Evolutionary conservation across 2,888 invertebrate genomes (phyloP).

Genomic region (Drosophila colorata): DNA sequence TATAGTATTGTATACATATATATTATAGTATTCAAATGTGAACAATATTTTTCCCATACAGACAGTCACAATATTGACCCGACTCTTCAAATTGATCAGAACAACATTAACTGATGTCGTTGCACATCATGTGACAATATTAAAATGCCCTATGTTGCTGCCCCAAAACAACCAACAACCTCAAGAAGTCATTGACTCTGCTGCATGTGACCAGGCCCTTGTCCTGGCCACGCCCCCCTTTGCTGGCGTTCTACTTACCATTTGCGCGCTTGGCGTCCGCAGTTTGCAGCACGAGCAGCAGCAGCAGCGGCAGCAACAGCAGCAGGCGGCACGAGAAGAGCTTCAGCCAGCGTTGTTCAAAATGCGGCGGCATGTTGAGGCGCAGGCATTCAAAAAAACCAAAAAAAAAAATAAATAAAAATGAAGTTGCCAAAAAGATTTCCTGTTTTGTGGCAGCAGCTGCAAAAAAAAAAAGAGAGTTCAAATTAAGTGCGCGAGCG

Average conservation of each 20-base stretch:
- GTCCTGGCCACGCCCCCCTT: slow-evolving; percentile 11
- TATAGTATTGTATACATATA: too few relatives aligned
- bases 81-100: too few relatives aligned
- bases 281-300: slow-evolving; percentile 51
- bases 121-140: neutral
- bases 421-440: slow-evolving; percentile 65
- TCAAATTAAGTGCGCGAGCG: slow-evolving; percentile 29
- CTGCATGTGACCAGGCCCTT: slow-evolving; percentile 18
- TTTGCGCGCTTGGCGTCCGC: slow-evolving; percentile 69
- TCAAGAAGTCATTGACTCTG: slow-evolving; percentile 58
- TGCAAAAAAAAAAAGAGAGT: slow-evolving; percentile 55
- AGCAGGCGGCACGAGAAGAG: slow-evolving; percentile 63
- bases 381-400: slow-evolving; percentile 57
- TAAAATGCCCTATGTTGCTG: neutral
- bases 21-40: too few relatives aligned
- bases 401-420: neutral
- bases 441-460: slow-evolving; percentile 66
- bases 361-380: slow-evolving; percentile 75
- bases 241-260: slow-evolving; percentile 60
- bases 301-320: slow-evolving; percentile 35
- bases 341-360: slow-evolving; percentile 82
- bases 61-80: too few relatives aligned
- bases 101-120: neutral
- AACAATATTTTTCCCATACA: too few relatives aligned
- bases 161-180: neutral